Evolutionary conservation across 1,140 invertebrate genomes (phyloP), one percentile per base, ranked within the genome.

Genomic region (Diprion similis): DNA sequence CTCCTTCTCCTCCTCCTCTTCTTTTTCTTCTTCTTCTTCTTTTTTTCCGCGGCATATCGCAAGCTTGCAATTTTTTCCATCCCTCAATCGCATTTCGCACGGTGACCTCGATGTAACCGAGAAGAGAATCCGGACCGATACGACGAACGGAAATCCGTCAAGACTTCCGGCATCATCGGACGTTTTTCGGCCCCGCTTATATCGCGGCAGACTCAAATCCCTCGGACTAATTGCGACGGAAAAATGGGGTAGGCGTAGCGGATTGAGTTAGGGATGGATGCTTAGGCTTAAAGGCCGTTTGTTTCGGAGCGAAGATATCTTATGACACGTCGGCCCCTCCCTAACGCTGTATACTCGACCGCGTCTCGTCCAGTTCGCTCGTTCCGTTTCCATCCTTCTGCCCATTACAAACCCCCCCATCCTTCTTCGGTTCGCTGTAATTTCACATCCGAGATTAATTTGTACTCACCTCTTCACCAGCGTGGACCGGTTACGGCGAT

Each of bases 81-180:
- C 24, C 24, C 6, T 37, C 24, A 37, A 1, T 6, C 6, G 2
- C 24, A 6, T 11, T 46, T 15, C 18, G 24, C 15, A 51, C 59
- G 13, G 6, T 11, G 45, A 17, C 19, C 17, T 70, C 45, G 47
- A 17, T 64, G 71, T n/a, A 46, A 45, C 24, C 51, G 66, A 8
- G 46, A 46, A 71, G 46, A 64, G 17, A 37, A 8, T 65, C 24
- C 65, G 8, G n/a, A 64, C 47, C 19, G 15, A 24, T 72, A n/a
- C 51, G n/a, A 66, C n/a, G 24, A 10, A 64, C 45, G 45, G 47
- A 46, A 6, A 10, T 48, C n/a, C 51, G 15, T 15, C 47, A 17
- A 66, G 66, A 74, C 73, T 75, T 75, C 75, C 71, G 66, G 76
- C 78, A 76, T 79, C 74, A 70, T 71, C 45, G 68, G 73, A 76